Conservation (phyloP, 2,888 invertebrate genomes). For the Rotaria socialis region DNA sequence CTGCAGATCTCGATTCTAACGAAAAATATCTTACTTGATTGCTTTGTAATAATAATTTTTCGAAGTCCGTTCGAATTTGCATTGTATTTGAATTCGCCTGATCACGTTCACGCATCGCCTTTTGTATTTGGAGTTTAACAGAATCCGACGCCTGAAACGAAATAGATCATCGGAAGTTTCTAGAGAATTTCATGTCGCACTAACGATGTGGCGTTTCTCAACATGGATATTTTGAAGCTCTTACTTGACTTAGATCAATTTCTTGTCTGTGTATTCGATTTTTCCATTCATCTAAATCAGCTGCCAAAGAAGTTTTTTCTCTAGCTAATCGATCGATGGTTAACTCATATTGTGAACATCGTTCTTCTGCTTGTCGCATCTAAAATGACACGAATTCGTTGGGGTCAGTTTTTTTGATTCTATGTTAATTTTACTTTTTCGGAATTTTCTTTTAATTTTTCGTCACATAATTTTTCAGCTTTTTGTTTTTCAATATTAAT, state of each 20-base stretch:
- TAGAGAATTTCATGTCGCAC: too few relatives aligned
- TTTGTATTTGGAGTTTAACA: conserved; percentile 30
- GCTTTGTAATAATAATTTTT: conserved; percentile 32
- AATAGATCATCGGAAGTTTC: too few relatives aligned
- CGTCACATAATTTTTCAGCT: neutral
- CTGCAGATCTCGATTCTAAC: too few relatives aligned
- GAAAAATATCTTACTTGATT: neutral
- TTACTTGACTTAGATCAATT: conserved; percentile 18
- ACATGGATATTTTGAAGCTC: neutral
- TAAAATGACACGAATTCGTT: neutral
- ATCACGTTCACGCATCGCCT: conserved; percentile 29
- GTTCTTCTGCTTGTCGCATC: neutral
- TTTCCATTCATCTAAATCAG: conserved; percentile 32
- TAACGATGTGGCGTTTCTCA: too few relatives aligned
- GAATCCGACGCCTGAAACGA: neutral
- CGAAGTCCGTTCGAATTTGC: conserved; percentile 19
- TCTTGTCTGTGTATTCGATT: conserved; percentile 25
- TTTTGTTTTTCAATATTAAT: neutral
- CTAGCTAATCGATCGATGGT: conserved; percentile 19
- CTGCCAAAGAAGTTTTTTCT: conserved; percentile 29
- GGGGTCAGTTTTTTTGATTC: too few relatives aligned
- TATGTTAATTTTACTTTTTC: neutral
- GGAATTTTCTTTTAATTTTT: neutral
- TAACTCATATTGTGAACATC: conserved; percentile 10
- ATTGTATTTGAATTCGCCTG: neutral